Evolutionary conservation across 2,113 vertebrate species (phyloP), one percentile per base, ranked within the genome.

Genomic region (Leiothrix lutea): DNA sequence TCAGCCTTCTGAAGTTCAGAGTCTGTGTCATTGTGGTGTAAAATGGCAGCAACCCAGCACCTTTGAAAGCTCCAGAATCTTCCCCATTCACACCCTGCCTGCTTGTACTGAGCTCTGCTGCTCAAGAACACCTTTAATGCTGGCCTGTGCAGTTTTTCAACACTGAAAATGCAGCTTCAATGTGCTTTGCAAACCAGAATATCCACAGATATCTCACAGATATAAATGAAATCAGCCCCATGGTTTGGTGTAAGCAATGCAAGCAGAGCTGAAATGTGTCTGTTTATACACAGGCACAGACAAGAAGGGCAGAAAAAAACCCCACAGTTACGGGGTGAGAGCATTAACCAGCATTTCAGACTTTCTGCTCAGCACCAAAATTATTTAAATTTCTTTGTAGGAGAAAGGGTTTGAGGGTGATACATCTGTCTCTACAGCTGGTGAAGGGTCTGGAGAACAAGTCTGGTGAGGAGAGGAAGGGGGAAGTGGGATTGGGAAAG

Each of bases 31-130:
- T 42, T 44, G 44, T 44, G 17, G 44, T 44, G 44, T 9, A 44
- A 44, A 44, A 44, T 4, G 4, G 44, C 44, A 44, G 18, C 8
- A 44, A 44, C 44, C 4, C 1, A 2, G 12, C 0, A 1, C 5
- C 29, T 74, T 12, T 2, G 11, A 48, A 66, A 47, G 11, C 22
- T 58, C 35, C 35, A 58, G 23, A 31, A 35, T 9, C 35, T 56
- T 35, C 3, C 15, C 15, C 40, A 17, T 28, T 44, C 24, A 47
- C 47, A 53, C 2, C 7, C 73, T 60, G 50, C 24, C 16, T 57
- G 7, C 33, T 35, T 54, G 2, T 10, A 53, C 36, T 56, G 28
- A 64, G 5, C 8, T 53, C 24, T 66, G 18, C 53, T 75, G 25
- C 11, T 50, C 57, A 48, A 61, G 22, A 73, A 12, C 13, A n/a